phyloP scores from a whole-genome alignment of 2,113 vertebrate species.

The Urocitellus parryii region DNA sequence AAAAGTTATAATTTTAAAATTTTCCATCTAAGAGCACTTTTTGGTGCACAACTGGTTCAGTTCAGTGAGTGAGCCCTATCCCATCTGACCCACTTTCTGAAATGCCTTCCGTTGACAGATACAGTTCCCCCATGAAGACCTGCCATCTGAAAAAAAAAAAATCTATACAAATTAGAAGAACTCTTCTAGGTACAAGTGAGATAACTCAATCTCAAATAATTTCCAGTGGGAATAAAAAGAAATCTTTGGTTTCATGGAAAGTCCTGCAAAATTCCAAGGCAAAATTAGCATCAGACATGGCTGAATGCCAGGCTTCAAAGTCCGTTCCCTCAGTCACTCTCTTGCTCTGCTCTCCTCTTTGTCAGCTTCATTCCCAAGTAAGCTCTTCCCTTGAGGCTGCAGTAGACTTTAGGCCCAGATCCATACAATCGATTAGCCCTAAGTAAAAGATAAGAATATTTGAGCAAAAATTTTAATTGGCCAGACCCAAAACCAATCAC shows the following conservation, averaged over 20 bases:
- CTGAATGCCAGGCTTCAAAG: neutral
- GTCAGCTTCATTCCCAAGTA: neutral
- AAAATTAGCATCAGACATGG: neutral
- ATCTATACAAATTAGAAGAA: neutral
- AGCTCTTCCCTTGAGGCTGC: neutral
- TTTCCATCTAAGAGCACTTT: too few relatives aligned
- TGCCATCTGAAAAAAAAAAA: neutral
- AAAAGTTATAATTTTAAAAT: too few relatives aligned
- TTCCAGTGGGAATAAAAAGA: neutral
- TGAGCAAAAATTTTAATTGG: neutral
- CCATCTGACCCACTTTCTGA: neutral
- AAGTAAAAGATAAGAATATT: neutral
- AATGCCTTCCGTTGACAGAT: neutral
- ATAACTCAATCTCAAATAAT: neutral
- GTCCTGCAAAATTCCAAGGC: neutral
- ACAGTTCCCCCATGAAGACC: neutral
- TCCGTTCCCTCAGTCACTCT: neutral
- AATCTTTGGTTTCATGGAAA: neutral
- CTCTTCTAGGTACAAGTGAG: neutral
- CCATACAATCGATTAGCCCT: neutral
- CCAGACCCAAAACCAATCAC: neutral
- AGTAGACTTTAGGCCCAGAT: neutral
- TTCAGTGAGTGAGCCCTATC: neutral
- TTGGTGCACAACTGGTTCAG: neutral
- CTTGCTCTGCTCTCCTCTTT: neutral